Evolutionary conservation across 2,888 invertebrate genomes (phyloP).

Genomic region (Drosophila mulleri): DNA sequence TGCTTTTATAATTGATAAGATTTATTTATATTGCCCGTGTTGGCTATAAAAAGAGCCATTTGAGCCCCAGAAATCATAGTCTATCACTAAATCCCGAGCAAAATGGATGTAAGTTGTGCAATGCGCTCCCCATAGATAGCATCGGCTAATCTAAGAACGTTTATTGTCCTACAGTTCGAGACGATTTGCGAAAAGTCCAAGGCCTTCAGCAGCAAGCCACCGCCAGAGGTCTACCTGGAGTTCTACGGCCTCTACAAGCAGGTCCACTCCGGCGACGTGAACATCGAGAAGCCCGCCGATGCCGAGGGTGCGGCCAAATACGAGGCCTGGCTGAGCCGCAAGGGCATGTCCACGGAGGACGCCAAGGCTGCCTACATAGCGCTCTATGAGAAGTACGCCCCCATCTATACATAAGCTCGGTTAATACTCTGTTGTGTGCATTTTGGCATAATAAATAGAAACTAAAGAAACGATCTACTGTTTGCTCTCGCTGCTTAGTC

Average conservation of each 20-base stretch:
- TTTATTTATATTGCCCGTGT: constrained; percentile 54
- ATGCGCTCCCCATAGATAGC: constrained; percentile 2
- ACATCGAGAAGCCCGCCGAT: constrained; percentile 94
- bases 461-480: constrained; percentile 12
- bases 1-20: constrained; percentile 47
- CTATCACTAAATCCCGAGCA: constrained; percentile 39
- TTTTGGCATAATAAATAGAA: constrained; percentile 31
- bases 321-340: constrained; percentile 94
- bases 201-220: constrained; percentile 90
- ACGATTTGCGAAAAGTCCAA: constrained; percentile 85
- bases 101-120: constrained; percentile 66
- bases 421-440: constrained; percentile 3
- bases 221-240: constrained; percentile 92
- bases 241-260: constrained; percentile 95
- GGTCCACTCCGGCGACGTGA: constrained; percentile 91
- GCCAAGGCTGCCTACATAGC: constrained; percentile 94
- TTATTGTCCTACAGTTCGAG: constrained; percentile 57
- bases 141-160: background rate
- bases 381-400: constrained; percentile 87
- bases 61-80: constrained; percentile 53
- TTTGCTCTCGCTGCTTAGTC: constrained; percentile 21
- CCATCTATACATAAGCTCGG: constrained; percentile 85
- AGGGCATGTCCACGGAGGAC: constrained; percentile 91
- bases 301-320: constrained; percentile 96
- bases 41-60: constrained; percentile 57